A percentile compares a stretch with the other conserved stretches of the same genome.
Evolutionary conservation across 37 sponge, comb jelly and placozoan species (phyloP).

Genomic region (Theonella swinhoei): DNA sequence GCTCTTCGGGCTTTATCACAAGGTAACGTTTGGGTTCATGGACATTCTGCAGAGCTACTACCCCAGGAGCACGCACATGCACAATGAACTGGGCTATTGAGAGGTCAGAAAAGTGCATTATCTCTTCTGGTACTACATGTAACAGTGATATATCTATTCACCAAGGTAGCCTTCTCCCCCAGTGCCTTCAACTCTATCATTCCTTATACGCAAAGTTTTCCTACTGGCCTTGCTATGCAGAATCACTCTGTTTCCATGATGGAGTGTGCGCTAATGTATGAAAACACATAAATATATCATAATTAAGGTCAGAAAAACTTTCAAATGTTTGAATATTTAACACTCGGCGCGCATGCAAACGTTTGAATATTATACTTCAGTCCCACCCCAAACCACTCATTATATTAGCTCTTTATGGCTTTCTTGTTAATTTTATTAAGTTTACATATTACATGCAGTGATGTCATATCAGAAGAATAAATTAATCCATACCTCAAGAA

Average conservation of each 20-base stretch:
- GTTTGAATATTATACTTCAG: too few species aligned
- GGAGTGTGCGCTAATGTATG: background rate
- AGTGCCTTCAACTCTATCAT: background rate
- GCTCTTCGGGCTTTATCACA: background rate
- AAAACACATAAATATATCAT: too few species aligned
- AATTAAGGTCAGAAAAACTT: too few species aligned
- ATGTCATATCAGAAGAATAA: too few species aligned
- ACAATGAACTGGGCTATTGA: slow-evolving; percentile 21
- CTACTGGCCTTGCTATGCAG: background rate
- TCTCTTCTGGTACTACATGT: too few species aligned
- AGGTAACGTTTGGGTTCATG: slow-evolving; percentile 1
- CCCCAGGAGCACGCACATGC: slow-evolving; percentile 4
- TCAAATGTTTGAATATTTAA: too few species aligned
- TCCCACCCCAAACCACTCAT: too few species aligned
- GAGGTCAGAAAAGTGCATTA: too few species aligned
- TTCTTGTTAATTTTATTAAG: too few species aligned
- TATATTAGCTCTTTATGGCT: too few species aligned
- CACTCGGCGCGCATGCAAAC: too few species aligned
- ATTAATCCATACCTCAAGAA: background rate
- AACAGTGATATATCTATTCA: background rate
- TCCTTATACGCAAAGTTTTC: background rate
- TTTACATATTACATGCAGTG: too few species aligned
- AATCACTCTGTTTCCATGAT: background rate
- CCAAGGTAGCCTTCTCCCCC: background rate
- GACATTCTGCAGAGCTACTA: slow-evolving; percentile 1